These are phyloP conservation scores for Rhabdophis nuchalis DNA, from an alignment of 2,797 vertebrate genomes.

Conservation along the genomic window DNA sequence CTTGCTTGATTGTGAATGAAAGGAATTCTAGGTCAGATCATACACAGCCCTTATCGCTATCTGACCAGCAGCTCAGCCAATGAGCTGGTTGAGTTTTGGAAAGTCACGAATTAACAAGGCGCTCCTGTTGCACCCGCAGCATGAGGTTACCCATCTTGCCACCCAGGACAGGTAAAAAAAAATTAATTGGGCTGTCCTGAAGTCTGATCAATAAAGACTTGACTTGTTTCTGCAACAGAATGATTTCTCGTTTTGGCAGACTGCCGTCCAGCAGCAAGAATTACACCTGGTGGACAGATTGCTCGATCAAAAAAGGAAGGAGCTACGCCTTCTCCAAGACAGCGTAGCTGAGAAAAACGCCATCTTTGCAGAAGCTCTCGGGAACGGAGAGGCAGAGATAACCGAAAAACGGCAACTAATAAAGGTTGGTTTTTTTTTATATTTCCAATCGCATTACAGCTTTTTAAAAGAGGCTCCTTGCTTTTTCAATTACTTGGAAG, in stretches of 20 bases:
- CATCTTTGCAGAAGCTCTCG: conserved; percentile 71
- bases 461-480: neutral
- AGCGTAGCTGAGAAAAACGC: conserved; percentile 69
- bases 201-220: neutral
- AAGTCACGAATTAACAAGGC: too few species aligned
- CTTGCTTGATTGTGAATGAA: too few species aligned
- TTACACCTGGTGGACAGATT: conserved; percentile 68
- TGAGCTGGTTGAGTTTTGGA: neutral
- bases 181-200: neutral
- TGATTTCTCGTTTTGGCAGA: conserved; percentile 51
- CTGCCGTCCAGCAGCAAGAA: conserved; percentile 69
- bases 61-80: too few species aligned
- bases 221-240: neutral
- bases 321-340: conserved; percentile 70
- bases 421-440: conserved; percentile 63
- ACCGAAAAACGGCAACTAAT: conserved; percentile 70
- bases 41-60: neutral
- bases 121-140: neutral
- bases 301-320: conserved; percentile 68
- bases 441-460: neutral
- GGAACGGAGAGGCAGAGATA: conserved; percentile 73
- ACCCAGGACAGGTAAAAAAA: neutral
- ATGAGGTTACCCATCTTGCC: neutral
- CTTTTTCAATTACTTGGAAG: neutral
- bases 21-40: too few species aligned